Evolutionary conservation across 2,797 vertebrate species (phyloP), one percentile per base, ranked within the genome.

Genomic region (Molossus molossus): DNA sequence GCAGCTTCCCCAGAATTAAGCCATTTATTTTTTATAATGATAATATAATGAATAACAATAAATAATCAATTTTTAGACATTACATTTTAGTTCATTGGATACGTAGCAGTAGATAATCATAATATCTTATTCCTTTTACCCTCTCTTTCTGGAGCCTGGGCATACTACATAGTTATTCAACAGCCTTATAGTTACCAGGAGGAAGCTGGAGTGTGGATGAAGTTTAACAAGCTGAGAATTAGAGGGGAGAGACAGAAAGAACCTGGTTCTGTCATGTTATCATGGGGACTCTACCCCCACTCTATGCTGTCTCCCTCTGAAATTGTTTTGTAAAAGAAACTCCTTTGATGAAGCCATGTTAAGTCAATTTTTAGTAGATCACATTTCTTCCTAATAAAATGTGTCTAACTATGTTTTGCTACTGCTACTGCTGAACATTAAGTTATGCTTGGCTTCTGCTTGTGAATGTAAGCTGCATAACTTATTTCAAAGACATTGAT

Each of bases 111-210:
- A 62, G 18, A 60, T 40, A 20, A 55, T 18, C 18, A 40, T 9
- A 9, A 25, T 2, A 37, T 48, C 5, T 53, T 55, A 6, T 40
- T 11, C 13, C 14, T 50, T 73, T 67, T 27, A 25, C 4, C 37
- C 10, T 48, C 3, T 77, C 10, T 62, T 50, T 75, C 40, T 69
- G 53, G 11, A 53, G 7, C 9, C 6, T 67, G 12, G 21, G 6
- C 2, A 3, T 65, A 15, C 48, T 3, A 11, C 0, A 1, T 15
- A 6, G 6, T 50, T 1, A 2, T 25, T 14, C n/a, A 48, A 0
- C 4, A 33, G 27, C 14, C 2, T 45, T 25, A 5, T 33, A 5
- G 27, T 64, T 6, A 67, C 3, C 12, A 82, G 1, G 2, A 62
- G 25, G 21, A 10, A 10, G 3, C 8, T 14, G 33, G 29, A 90